Evolutionary conservation across 1,140 invertebrate species (phyloP).

Genomic region (Cheumatopsyche charites): DNA sequence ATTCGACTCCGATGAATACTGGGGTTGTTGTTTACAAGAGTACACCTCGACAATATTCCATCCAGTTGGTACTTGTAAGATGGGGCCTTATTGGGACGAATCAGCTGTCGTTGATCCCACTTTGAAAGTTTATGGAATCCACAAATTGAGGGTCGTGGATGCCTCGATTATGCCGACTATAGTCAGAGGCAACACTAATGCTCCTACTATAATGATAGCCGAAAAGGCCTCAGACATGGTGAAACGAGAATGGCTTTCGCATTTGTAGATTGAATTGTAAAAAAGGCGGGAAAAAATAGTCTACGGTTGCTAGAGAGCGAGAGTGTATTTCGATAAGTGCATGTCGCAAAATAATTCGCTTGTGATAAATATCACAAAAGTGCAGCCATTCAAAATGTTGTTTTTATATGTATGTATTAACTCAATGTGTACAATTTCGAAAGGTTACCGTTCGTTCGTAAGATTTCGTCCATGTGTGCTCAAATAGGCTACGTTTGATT

Average conservation of each 20-base stretch:
- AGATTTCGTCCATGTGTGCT: no score
- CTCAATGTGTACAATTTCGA: no score
- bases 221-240: conserved; percentile 73
- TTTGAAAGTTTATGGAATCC: conserved; percentile 71
- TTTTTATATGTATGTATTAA: neutral
- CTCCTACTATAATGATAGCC: conserved; percentile 71
- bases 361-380: neutral
- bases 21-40: conserved; percentile 69
- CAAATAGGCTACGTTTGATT: no score
- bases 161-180: conserved; percentile 73
- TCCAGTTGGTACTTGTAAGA: conserved; percentile 79
- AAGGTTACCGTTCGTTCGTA: no score
- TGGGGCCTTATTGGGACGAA: conserved; percentile 71
- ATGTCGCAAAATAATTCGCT: neutral
- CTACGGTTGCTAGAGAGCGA: neutral
- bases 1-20: conserved; percentile 73
- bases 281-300: neutral
- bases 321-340: neutral
- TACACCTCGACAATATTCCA: conserved; percentile 76
- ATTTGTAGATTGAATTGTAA: conserved; percentile 4
- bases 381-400: neutral
- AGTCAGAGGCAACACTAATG: conserved; percentile 68
- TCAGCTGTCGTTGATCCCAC: conserved; percentile 71
- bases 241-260: conserved; percentile 60
- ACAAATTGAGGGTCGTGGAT: conserved; percentile 71